Evolutionary conservation across 2,888 invertebrate genomes (phyloP).

Genomic region (Fissipunctia ypsillon): DNA sequence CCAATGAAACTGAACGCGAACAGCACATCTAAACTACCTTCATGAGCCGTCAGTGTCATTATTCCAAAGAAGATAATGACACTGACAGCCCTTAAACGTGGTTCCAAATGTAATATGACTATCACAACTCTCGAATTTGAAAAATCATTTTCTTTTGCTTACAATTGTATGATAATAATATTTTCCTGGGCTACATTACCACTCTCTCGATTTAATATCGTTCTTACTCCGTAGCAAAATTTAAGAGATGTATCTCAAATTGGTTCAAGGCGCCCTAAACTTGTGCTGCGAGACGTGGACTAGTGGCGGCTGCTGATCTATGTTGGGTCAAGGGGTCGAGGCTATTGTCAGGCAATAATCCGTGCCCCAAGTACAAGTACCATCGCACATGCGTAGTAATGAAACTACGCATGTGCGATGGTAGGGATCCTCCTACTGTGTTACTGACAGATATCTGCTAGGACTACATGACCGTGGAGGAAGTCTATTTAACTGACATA

Average conservation of each 20-base stretch:
- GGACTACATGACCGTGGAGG: slow-evolving; percentile 4
- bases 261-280: neutral
- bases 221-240: neutral
- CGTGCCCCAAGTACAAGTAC: too few relatives aligned
- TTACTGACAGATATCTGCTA: slow-evolving; percentile 14
- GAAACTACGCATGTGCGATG: slow-evolving; percentile 34
- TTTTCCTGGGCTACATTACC: neutral
- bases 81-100: too few relatives aligned
- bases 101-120: too few relatives aligned
- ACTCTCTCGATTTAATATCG: neutral
- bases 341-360: too few relatives aligned
- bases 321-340: slow-evolving; percentile 20
- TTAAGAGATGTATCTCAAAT: neutral
- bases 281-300: neutral
- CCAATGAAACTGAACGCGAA: too few relatives aligned
- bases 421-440: neutral
- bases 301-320: neutral
- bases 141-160: neutral
- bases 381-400: too few relatives aligned
- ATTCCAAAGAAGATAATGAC: too few relatives aligned
- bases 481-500: slow-evolving; percentile 1
- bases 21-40: too few relatives aligned
- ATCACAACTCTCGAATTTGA: neutral
- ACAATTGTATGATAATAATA: neutral
- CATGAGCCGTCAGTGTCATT: too few relatives aligned